Percentiles rank a stretch among this genome's conserved stretches.
Conservation (phyloP, 2,888 invertebrate genomes). For the Odontocerum albicorne region DNA sequence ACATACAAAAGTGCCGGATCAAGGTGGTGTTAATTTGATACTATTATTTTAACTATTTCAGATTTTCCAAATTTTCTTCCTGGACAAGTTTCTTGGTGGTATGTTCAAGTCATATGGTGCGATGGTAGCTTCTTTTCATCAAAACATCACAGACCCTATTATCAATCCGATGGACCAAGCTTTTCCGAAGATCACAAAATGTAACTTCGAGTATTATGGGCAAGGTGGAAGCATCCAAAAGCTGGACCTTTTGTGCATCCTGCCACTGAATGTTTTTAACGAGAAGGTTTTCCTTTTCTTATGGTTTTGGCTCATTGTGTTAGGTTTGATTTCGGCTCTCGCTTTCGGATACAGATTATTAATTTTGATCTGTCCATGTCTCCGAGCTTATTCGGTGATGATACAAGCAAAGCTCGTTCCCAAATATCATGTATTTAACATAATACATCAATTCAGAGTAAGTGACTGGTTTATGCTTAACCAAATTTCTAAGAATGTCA, state of each 20-base stretch:
- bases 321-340: slow-evolving; percentile 62
- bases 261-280: slow-evolving; percentile 77
- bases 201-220: slow-evolving; percentile 61
- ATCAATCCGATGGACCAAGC: slow-evolving; percentile 68
- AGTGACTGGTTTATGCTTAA: slow-evolving; percentile 81
- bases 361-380: slow-evolving; percentile 57
- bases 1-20: too few species aligned
- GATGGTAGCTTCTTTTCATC: slow-evolving; percentile 52
- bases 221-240: slow-evolving; percentile 59
- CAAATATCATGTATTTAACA: slow-evolving; percentile 52
- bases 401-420: slow-evolving; percentile 61
- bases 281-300: slow-evolving; percentile 76
- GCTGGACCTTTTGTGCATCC: slow-evolving; percentile 69
- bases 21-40: too few species aligned
- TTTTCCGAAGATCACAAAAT: slow-evolving; percentile 71
- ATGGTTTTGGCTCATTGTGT: slow-evolving; percentile 73
- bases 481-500: slow-evolving; percentile 75
- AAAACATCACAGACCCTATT: slow-evolving; percentile 48
- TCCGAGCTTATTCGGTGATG: slow-evolving; percentile 63
- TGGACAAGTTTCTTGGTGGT: slow-evolving; percentile 66
- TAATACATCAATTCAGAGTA: slow-evolving; percentile 59
- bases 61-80: slow-evolving; percentile 68
- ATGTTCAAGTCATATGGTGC: slow-evolving; percentile 64
- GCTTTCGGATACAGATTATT: slow-evolving; percentile 63
- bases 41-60: slow-evolving; percentile 41